Percentiles rank a stretch among this genome's conserved stretches.
Evolutionary conservation across 2,888 invertebrate genomes (phyloP).

Genomic region (Athalia cordata): DNA sequence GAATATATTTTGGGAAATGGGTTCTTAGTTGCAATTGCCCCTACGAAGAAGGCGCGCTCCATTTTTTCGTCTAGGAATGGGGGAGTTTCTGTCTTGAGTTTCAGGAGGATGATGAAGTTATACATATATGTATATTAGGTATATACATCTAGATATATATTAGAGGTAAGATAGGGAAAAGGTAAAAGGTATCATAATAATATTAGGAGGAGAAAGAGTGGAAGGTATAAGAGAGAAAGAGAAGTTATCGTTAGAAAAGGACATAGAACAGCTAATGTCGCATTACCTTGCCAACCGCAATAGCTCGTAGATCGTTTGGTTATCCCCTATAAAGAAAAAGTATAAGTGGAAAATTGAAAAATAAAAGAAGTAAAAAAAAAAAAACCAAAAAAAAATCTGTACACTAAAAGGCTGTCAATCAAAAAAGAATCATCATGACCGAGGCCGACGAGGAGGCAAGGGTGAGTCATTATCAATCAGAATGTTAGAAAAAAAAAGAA

Average conservation of each 20-base stretch:
- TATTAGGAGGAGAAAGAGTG: constrained; percentile 54
- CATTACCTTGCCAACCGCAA: constrained; percentile 63
- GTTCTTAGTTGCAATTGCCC: too few species aligned
- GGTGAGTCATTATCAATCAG: constrained; percentile 60
- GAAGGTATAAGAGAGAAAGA: constrained; percentile 52
- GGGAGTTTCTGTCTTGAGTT: background rate
- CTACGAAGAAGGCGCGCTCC: too few species aligned
- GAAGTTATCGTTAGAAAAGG: constrained; percentile 57
- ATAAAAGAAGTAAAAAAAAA: constrained; percentile 21
- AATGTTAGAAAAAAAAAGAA: background rate
- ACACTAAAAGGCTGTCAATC: constrained; percentile 18
- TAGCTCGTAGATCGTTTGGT: constrained; percentile 55
- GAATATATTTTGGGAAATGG: too few species aligned
- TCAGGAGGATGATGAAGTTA: background rate
- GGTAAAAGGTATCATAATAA: constrained; percentile 37
- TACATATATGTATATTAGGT: background rate
- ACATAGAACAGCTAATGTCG: constrained; percentile 66
- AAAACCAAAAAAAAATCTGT: background rate
- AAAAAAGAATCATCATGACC: constrained; percentile 55
- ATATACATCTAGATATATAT: background rate
- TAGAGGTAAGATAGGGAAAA: constrained; percentile 8
- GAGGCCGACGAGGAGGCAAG: constrained; percentile 68
- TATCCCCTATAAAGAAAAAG: constrained; percentile 23
- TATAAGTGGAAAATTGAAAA: constrained; percentile 17
- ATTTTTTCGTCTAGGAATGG: too few species aligned